Conservation (phyloP, 2,113 vertebrate genomes). For the Aptenodytes forsteri region DNA sequence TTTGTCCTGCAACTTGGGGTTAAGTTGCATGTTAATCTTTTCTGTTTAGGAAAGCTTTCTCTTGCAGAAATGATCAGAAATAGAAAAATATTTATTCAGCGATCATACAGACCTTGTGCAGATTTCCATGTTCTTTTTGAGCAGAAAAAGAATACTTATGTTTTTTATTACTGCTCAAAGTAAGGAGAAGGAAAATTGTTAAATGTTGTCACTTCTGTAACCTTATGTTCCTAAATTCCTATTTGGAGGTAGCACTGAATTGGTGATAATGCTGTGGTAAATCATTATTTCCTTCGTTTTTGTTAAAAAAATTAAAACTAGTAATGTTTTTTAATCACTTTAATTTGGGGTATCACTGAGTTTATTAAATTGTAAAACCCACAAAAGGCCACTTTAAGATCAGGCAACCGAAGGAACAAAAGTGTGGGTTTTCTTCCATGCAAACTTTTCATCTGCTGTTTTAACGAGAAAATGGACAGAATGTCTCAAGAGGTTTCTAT, state of each 20-base stretch:
- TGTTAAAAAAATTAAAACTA: neutral
- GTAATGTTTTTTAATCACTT: neutral
- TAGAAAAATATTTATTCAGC: neutral
- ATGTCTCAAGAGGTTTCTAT: neutral
- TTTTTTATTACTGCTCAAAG: neutral
- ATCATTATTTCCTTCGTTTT: neutral
- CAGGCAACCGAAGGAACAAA: neutral
- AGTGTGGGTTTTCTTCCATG: neutral
- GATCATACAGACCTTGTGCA: neutral
- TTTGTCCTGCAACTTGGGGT: neutral
- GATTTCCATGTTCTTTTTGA: neutral
- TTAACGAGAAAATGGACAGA: neutral
- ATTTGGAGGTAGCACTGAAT: neutral
- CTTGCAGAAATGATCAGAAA: neutral
- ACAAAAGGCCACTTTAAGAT: neutral
- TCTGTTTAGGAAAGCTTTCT: neutral
- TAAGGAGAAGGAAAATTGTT: neutral
- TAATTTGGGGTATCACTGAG: neutral
- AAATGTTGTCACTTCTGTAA: neutral
- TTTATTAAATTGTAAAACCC: neutral
- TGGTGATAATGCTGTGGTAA: neutral
- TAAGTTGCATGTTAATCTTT: neutral
- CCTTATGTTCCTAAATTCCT: neutral
- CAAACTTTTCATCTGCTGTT: neutral
- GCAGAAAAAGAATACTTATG: fast-evolving